Percentiles rank a stretch among this genome's conserved stretches.
Conservation (phyloP, 1,140 invertebrate genomes). For the Platorchestia sp. region DNA sequence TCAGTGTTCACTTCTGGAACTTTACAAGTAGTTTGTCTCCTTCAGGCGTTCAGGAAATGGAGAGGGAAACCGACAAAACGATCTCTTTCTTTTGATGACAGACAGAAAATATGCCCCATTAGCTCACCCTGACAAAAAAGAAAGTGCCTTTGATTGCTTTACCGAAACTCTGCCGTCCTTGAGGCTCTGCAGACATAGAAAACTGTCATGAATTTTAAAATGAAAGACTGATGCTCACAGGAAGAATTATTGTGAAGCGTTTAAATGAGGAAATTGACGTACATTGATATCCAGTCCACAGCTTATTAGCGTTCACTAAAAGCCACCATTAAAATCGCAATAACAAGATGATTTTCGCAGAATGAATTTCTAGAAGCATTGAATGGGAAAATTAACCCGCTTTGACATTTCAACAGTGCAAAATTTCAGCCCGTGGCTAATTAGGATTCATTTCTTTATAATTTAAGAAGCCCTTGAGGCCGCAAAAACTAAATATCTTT, state of each 20-base stretch:
- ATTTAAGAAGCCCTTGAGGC: neutral
- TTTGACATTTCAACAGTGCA: no score
- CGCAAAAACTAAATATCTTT: neutral
- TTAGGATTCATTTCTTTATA: neutral
- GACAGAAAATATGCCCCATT: neutral
- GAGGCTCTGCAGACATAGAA: neutral
- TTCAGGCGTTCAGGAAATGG: neutral
- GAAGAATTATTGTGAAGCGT: neutral
- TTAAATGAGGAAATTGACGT: neutral
- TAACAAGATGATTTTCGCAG: no score
- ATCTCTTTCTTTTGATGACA: neutral
- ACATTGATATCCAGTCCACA: neutral
- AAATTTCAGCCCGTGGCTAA: neutral
- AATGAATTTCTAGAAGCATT: no score
- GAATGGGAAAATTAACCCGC: no score
- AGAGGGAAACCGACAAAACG: slow-evolving; percentile 11
- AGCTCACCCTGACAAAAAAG: neutral
- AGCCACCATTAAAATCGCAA: no score
- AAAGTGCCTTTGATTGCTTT: neutral
- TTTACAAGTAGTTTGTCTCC: slow-evolving; percentile 17
- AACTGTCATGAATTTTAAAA: neutral
- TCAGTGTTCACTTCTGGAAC: slow-evolving; percentile 2
- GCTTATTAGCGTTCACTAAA: neutral
- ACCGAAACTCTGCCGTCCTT: neutral
- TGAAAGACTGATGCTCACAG: neutral